Conservation (phyloP, 2,113 vertebrate genomes). For the Castor canadensis region DNA sequence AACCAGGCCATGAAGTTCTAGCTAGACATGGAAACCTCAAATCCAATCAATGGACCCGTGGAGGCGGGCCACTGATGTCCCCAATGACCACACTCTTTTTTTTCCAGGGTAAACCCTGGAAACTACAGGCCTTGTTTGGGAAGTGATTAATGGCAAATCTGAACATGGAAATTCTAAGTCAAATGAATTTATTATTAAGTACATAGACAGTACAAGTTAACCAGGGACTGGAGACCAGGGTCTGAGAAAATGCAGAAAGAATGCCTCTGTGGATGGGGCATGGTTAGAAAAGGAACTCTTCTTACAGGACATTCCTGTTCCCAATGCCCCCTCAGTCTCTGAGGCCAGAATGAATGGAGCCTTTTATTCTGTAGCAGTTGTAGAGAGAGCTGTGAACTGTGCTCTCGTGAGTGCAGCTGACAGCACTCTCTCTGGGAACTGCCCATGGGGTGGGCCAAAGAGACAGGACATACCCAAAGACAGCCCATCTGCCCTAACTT, state of each 20-base stretch:
- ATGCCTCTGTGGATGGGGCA: not conserved
- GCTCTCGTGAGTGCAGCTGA: conserved; percentile 12
- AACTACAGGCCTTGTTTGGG: not conserved
- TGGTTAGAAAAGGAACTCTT: conserved; percentile 2
- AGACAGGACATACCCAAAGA: conserved; percentile 48
- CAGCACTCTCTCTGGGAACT: conserved; percentile 7
- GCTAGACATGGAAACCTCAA: not conserved
- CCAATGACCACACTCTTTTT: not conserved
- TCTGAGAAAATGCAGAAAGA: not conserved
- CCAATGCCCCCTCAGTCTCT: conserved; percentile 15
- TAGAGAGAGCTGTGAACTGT: conserved; percentile 53
- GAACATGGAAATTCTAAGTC: not conserved
- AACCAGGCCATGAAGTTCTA: not conserved
- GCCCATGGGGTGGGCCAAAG: not conserved
- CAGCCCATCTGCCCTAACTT: conserved; percentile 45
- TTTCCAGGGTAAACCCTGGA: not conserved
- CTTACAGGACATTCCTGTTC: not conserved
- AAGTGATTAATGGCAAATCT: not conserved
- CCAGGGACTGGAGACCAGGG: not conserved
- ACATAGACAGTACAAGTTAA: not conserved
- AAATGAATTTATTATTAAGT: not conserved
- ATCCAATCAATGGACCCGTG: no score
- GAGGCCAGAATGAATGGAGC: conserved; percentile 50
- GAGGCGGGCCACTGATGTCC: not conserved
- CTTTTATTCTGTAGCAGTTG: conserved; percentile 73